phyloP scores from a whole-genome alignment of 2,113 vertebrate species.

The Lota lota region DNA sequence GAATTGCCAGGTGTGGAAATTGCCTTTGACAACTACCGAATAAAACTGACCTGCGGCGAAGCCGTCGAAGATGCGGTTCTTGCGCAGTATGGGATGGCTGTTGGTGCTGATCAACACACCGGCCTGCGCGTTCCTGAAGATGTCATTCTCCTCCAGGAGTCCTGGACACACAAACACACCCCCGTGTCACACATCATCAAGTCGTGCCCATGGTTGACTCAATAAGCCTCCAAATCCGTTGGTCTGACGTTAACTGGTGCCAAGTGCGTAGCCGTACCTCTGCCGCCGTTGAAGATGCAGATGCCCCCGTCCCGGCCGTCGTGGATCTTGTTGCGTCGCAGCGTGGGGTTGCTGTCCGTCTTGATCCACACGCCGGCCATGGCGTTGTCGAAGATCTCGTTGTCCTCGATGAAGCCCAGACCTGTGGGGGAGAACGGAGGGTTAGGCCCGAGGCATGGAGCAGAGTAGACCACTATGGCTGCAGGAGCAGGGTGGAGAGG shows the following conservation, averaged over 20 bases:
- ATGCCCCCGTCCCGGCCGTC: slow-evolving; percentile 98
- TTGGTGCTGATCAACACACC: slow-evolving; percentile 99
- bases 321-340: slow-evolving; percentile 98
- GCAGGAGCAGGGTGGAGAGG: too few species aligned
- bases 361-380: slow-evolving; percentile 99
- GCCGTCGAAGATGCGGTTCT: slow-evolving; percentile 98
- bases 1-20: too few species aligned
- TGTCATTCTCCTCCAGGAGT: slow-evolving; percentile 97
- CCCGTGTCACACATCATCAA: background rate
- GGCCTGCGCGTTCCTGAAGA: slow-evolving; percentile 98
- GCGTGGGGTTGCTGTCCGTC: slow-evolving; percentile 98
- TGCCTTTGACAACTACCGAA: background rate
- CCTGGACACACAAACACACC: slow-evolving; percentile 62
- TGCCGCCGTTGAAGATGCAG: slow-evolving; percentile 99
- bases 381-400: slow-evolving; percentile 99
- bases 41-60: slow-evolving; percentile 91
- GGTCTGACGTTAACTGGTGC: background rate
- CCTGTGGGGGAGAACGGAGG: slow-evolving; percentile 64
- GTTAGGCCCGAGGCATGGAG: too few species aligned
- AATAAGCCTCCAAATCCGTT: background rate
- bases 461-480: too few species aligned
- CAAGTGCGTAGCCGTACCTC: slow-evolving; percentile 75
- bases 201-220: too few species aligned
- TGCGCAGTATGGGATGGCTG: slow-evolving; percentile 94
- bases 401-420: slow-evolving; percentile 98